phyloP scores from a whole-genome alignment of 2,113 vertebrate species.

The Rutilus rutilus region DNA sequence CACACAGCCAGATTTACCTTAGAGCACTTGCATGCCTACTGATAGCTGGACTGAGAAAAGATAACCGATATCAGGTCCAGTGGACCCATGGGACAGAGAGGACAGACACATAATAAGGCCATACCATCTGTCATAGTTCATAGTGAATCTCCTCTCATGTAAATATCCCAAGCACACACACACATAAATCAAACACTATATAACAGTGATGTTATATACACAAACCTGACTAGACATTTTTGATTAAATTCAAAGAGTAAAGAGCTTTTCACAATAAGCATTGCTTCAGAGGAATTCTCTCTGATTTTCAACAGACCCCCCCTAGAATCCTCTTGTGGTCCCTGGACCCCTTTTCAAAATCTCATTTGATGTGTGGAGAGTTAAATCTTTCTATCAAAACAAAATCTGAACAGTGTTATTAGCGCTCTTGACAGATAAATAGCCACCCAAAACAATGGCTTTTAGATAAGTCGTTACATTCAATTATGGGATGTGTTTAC shows the following conservation, averaged over 20 bases:
- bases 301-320: not conserved
- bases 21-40: conserved; percentile 7
- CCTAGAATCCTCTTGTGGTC: not conserved
- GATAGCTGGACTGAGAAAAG: conserved; percentile 24
- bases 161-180: conserved; percentile 35
- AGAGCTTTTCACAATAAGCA: not conserved
- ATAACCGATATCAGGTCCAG: conserved; percentile 16
- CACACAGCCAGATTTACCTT: not conserved
- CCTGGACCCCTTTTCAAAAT: not conserved
- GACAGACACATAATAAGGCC: conserved; percentile 38
- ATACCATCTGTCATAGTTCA: conserved; percentile 50
- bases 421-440: not conserved
- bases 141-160: conserved; percentile 24
- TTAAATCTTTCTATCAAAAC: not conserved
- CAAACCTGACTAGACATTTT: not conserved
- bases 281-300: not conserved
- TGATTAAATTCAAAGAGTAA: not conserved
- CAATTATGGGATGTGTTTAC: conserved; percentile 29
- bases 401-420: not conserved
- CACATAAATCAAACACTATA: not conserved
- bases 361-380: not conserved
- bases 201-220: not conserved
- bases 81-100: conserved; percentile 44
- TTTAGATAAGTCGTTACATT: conserved; percentile 22
- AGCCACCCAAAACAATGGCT: conserved; percentile 1